Conservation (phyloP, 2,888 invertebrate genomes). For the Macrophya annulata region DNA sequence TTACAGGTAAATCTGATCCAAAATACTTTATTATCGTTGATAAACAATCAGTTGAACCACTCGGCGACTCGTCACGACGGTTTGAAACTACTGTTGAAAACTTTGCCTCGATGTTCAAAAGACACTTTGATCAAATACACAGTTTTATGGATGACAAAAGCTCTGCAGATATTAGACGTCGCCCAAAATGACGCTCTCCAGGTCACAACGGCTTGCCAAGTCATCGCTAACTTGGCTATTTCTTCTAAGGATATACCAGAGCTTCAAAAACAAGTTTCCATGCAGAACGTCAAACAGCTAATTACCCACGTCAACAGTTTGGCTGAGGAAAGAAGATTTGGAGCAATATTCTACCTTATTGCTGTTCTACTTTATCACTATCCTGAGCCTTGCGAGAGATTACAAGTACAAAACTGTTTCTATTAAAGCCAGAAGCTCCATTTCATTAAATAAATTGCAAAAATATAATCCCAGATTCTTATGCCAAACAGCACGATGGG, state of each 20-base stretch:
- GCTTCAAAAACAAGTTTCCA: slow-evolving; percentile 73
- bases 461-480: background rate
- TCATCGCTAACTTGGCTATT: slow-evolving; percentile 67
- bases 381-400: slow-evolving; percentile 72
- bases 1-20: slow-evolving; percentile 67
- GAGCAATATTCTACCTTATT: slow-evolving; percentile 69
- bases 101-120: slow-evolving; percentile 65
- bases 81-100: slow-evolving; percentile 66
- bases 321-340: slow-evolving; percentile 60
- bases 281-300: slow-evolving; percentile 73
- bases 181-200: slow-evolving; percentile 64
- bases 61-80: slow-evolving; percentile 67
- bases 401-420: slow-evolving; percentile 67
- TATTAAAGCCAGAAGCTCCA: background rate
- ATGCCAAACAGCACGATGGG: background rate
- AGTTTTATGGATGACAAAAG: slow-evolving; percentile 72
- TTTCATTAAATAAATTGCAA: background rate
- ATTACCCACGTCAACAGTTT: slow-evolving; percentile 66
- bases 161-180: slow-evolving; percentile 69
- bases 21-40: slow-evolving; percentile 64
- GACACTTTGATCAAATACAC: slow-evolving; percentile 69
- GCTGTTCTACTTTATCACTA: slow-evolving; percentile 72
- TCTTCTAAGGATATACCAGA: slow-evolving; percentile 71
- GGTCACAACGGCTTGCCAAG: slow-evolving; percentile 67
- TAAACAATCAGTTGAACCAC: slow-evolving; percentile 72